Base-by-base conservation (phyloP, 2,797 vertebrate genomes). In the Catamblyrhynchus diadema region DNA sequence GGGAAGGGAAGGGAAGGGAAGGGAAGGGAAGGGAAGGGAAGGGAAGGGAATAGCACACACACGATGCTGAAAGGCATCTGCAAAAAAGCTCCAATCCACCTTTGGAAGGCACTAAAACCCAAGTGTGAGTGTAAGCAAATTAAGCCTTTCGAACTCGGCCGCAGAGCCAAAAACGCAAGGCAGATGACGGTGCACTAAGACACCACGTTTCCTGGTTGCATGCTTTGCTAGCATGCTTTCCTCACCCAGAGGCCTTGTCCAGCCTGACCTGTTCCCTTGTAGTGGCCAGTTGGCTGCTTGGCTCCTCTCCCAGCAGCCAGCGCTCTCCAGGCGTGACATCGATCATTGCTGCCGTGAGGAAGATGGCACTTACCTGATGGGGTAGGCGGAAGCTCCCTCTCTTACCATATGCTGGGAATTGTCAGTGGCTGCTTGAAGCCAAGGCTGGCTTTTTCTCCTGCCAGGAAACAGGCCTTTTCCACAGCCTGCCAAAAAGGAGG, bases 331-430 rank as follows among this genome's bases (percentile, higher is more conserved):
- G 98, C 97, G 96, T 97, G 98, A 98, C 98, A 98, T 98, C 98
- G 97, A 98, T 99, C 98, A 98, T 95, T 97, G 97, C 96, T 97
- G 92, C 81, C 95, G 97, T 97, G 93, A 98, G 97, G 96, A 97
- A 98, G 98, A 98, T 99, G 99, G 98, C 99, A 98, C 98, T 98
- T 98, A 99, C 98, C 99, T 98, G 99, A 99, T 98, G 98, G 98
- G 98, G 97, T 97, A 98, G 98, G 98, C 98, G 98, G 98, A 98
- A 98, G 98, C 98, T 97, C 98, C 98, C 98, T 98, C 98, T 99
- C 98, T 98, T 98, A 98, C 98, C 99, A 99, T 99, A 99, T 99
- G 99, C 98, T 98, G 97, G 97, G 97, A 98, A 98, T 98, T 99
- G 99, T 99, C 99, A 99, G 98, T 96, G 98, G 97, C 98, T 98